Percentiles rank a stretch among this genome's conserved stretches.
These are phyloP conservation scores for Oithona nana DNA, from an alignment of 2,888 invertebrate species.

Conservation along the genomic window DNA sequence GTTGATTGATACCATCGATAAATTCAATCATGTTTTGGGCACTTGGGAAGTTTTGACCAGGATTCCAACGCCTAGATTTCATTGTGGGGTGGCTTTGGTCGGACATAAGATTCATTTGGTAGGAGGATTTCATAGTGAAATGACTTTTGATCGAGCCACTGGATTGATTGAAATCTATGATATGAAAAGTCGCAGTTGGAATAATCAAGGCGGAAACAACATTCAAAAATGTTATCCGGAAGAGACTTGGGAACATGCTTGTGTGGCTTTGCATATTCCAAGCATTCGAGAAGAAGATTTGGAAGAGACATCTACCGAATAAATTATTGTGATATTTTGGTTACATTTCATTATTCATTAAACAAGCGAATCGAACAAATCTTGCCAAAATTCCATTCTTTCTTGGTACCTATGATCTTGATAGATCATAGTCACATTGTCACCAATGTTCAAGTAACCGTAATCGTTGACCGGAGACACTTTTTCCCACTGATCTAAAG, in stretches of 20 bases:
- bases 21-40: constrained; percentile 38
- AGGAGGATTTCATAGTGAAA: constrained; percentile 46
- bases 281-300: background rate
- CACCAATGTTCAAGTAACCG: too few species aligned
- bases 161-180: constrained; percentile 42
- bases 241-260: constrained; percentile 50
- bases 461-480: too few species aligned
- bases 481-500: too few species aligned
- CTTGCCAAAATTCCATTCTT: too few species aligned
- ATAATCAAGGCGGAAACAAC: constrained; percentile 38
- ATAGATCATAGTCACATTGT: too few species aligned
- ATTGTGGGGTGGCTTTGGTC: constrained; percentile 44
- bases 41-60: constrained; percentile 40
- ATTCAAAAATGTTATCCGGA: too few species aligned
- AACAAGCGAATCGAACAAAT: too few species aligned
- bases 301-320: too few species aligned
- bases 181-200: constrained; percentile 40
- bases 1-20: constrained; percentile 42
- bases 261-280: constrained; percentile 45
- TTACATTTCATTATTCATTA: too few species aligned
- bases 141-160: constrained; percentile 45
- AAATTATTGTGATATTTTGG: too few species aligned
- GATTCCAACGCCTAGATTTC: constrained; percentile 45
- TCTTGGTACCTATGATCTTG: too few species aligned
- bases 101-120: constrained; percentile 43